These are phyloP conservation scores for Athalia cordata DNA, from an alignment of 2,888 invertebrate genomes.

Conservation along the genomic window DNA sequence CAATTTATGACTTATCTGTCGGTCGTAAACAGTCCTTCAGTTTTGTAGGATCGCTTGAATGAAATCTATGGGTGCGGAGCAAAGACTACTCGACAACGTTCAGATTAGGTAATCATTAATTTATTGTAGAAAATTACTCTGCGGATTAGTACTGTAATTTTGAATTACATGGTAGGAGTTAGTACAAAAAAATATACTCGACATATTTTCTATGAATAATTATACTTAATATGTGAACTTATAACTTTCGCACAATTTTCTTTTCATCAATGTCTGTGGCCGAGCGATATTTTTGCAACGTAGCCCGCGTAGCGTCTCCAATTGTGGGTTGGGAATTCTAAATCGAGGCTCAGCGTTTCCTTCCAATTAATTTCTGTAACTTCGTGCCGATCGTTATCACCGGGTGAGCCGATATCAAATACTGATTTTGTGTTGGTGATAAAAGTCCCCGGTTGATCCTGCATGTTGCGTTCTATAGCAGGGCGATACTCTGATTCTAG, in stretches of 20 bases:
- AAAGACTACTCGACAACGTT: not conserved
- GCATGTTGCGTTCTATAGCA: conserved; percentile 19
- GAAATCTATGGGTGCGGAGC: not conserved
- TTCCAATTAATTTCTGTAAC: conserved; percentile 62
- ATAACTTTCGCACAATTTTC: not conserved
- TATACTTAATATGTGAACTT: conserved; percentile 6
- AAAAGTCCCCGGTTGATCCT: conserved; percentile 25
- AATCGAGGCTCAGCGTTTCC: conserved; percentile 58
- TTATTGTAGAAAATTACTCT: conserved; percentile 62
- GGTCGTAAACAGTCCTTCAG: too few species aligned
- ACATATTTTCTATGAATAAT: conserved; percentile 24
- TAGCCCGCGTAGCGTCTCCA: conserved; percentile 63
- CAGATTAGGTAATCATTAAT: conserved; percentile 46
- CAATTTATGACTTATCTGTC: too few species aligned
- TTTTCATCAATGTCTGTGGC: conserved; percentile 54
- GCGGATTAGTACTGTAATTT: conserved; percentile 47
- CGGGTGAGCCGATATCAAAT: conserved; percentile 50
- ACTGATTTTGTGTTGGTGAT: conserved; percentile 56
- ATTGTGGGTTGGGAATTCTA: conserved; percentile 57
- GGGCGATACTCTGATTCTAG: conserved; percentile 44
- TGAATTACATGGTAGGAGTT: conserved; percentile 55
- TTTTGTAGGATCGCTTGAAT: too few species aligned
- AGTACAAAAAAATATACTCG: conserved; percentile 70
- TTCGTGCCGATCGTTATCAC: conserved; percentile 53
- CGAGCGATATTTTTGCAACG: conserved; percentile 57